Evolutionary conservation across 2,797 vertebrate species (phyloP), one percentile per base, ranked within the genome.

Genomic region (Acanthornis magna): DNA sequence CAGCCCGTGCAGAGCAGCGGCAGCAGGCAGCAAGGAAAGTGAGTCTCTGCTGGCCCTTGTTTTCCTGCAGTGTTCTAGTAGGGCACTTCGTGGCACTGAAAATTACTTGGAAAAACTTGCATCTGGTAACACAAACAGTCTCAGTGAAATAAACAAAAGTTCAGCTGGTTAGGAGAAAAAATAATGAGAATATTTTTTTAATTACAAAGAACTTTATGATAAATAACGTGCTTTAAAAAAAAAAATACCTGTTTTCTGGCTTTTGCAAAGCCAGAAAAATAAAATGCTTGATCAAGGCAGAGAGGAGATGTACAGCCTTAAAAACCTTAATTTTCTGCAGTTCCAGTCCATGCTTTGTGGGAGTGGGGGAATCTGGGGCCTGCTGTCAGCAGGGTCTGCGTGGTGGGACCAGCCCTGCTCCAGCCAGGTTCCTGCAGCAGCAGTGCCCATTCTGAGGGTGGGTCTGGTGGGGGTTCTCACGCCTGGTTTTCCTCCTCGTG

Each of bases 21-120:
- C 75, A 78, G 89, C 88, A 91, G 95, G 47, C 94, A 94, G 74
- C 95, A 93, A 48, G 91, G 73, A 88, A 97, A 97, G 95, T 94
- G 93, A 96, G 94, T 95, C 75, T 82, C 42, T 48, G 47, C 72
- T 55, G 26, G 6, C 40, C 40, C 43, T 40, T 79, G 6, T 55
- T 90, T 78, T n/a, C 80, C 9, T 40, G 9, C 34, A 45, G 16
- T 21, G 45, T 53, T 61, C 27, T 54, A 73, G 42, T 22, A 65
- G 25, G 53, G 22, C 27, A 10, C n/a, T 67, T 71, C 3, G 10
- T 4, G 10, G 36, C 4, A 8, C 25, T 53, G 45, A 42, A 73
- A 86, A 82, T 53, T 7, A 26, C 10, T 27, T 65, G 21, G 29
- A 38, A 75, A 58, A 55, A 34, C 47, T 81, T 55, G 54, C 22